These are phyloP conservation scores for Drosophila koepferae DNA, from an alignment of 2,888 invertebrate genomes.

Conservation along the genomic window DNA sequence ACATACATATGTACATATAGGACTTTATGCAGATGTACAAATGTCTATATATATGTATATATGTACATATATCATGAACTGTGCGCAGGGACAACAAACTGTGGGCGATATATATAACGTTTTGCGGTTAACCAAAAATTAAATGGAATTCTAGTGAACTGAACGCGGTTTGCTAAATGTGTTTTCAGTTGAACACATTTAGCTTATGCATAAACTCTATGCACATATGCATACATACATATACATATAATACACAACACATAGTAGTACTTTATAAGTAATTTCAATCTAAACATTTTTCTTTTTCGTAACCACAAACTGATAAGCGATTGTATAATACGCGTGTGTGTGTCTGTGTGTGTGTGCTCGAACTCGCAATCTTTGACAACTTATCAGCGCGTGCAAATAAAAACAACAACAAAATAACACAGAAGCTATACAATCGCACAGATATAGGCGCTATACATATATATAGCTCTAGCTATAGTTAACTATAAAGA, in stretches of 20 bases:
- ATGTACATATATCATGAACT: conserved; percentile 6
- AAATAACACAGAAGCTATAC: conserved; percentile 22
- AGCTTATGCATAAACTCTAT: neutral
- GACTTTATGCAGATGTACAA: too few species aligned
- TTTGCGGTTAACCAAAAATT: conserved; percentile 43
- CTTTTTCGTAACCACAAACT: conserved; percentile 32
- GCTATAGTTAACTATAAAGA: neutral
- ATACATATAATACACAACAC: neutral
- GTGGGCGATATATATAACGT: conserved; percentile 8
- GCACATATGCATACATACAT: neutral
- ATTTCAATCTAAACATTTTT: conserved; percentile 31
- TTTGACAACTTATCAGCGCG: conserved; percentile 51
- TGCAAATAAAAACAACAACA: conserved; percentile 19
- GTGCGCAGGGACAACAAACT: conserved; percentile 2
- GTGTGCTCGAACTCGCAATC: conserved; percentile 32
- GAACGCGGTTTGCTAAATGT: conserved; percentile 13
- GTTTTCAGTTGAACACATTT: neutral
- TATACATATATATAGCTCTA: neutral
- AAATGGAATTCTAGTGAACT: conserved; percentile 34
- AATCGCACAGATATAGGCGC: conserved; percentile 6
- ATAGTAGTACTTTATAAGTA: conserved; percentile 2
- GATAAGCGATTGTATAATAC: conserved; percentile 57
- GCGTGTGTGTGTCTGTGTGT: neutral
- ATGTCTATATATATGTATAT: neutral
- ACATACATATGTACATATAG: neutral